These are phyloP conservation scores for Theodoxus fluviatilis DNA, from an alignment of 2,888 invertebrate species.

Conservation along the genomic window DNA sequence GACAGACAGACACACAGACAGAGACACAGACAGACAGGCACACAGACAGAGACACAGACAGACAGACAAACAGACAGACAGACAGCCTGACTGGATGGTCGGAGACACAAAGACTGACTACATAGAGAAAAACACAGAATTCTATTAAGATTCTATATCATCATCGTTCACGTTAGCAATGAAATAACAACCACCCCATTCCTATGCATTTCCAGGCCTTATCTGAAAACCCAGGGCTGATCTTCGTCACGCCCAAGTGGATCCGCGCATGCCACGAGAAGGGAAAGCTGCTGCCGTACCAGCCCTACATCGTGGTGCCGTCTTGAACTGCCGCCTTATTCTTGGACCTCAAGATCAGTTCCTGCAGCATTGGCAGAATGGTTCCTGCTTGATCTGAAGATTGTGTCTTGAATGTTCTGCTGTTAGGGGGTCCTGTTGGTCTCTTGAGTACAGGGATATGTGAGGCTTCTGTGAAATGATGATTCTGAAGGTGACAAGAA, in stretches of 20 bases:
- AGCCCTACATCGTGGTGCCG: conserved; percentile 51
- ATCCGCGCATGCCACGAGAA: conserved; percentile 72
- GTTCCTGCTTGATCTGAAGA: background rate
- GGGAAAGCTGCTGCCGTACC: conserved; percentile 48
- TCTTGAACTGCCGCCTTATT: conserved; percentile 4
- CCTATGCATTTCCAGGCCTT: conserved; percentile 57
- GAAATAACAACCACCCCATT: background rate
- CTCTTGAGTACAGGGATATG: too few species aligned
- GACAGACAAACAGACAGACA: too few species aligned
- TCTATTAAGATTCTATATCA: background rate
- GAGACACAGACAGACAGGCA: background rate
- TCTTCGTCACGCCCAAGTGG: conserved; percentile 71
- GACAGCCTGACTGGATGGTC: too few species aligned
- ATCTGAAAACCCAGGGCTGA: conserved; percentile 57
- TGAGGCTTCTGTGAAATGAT: too few species aligned
- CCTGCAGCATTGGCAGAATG: background rate
- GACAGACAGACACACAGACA: background rate
- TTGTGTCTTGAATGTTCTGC: background rate
- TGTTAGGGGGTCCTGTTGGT: background rate
- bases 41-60: too few species aligned
- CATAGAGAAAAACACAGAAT: background rate
- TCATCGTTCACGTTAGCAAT: background rate
- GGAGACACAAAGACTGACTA: background rate
- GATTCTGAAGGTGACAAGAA: too few species aligned
- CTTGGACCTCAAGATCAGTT: too few species aligned